phyloP scores from a whole-genome alignment of 2,797 vertebrate genomes.

The Hafferia zeledoni region DNA sequence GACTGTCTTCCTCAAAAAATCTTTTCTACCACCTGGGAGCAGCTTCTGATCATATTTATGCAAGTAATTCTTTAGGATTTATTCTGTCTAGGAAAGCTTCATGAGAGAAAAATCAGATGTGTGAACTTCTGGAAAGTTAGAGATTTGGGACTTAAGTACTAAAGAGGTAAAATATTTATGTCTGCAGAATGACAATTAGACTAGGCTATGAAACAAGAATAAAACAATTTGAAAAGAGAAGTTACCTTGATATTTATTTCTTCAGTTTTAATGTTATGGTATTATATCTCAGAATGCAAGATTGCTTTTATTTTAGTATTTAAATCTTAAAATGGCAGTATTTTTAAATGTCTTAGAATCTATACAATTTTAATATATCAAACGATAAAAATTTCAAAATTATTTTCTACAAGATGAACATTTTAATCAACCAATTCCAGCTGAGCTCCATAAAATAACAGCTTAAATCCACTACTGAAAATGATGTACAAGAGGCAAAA shows the following conservation, averaged over 20 bases:
- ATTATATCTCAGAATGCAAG: not conserved
- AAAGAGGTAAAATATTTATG: not conserved
- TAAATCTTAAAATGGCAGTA: not conserved
- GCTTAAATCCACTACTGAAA: not conserved
- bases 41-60: not conserved
- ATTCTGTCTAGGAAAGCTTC: not conserved
- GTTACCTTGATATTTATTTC: not conserved
- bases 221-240: not conserved
- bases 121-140: not conserved
- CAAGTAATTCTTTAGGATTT: not conserved
- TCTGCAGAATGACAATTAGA: not conserved
- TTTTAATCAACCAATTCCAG: not conserved
- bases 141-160: not conserved
- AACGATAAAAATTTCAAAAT: not conserved
- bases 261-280: not conserved
- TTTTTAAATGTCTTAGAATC: not conserved
- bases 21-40: not conserved
- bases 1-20: not conserved
- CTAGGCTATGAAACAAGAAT: not conserved
- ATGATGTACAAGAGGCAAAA: not conserved
- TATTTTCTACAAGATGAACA: not conserved
- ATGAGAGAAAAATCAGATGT: not conserved
- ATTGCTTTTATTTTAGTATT: not conserved
- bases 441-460: not conserved
- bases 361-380: not conserved